Base-by-base conservation (phyloP, 1,140 invertebrate species). In the Grapholita molesta region DNA sequence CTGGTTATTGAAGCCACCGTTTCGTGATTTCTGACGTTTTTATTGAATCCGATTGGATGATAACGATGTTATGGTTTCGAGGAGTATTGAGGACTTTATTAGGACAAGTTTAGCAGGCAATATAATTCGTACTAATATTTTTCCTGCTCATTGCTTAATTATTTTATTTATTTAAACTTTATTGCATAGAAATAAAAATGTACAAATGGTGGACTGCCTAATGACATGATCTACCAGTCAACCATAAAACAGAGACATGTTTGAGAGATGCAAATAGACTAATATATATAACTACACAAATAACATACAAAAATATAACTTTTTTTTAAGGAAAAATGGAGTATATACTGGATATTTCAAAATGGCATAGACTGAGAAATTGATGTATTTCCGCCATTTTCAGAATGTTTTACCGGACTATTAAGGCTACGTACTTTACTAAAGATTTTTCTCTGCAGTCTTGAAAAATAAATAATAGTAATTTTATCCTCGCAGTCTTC, bases 1-100 rank as follows among this genome's bases (percentile, higher is more conserved):
- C 70, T 78, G 80, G 84, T 89, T 87, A 89, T 90, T 86, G 82
- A 78, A 78, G 71, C 78, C 84, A 85, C 88, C 86, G 82, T 85
- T 83, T 77, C 70, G 68, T 75, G 80, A 85, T 82, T 82, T 80
- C 76, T 75, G 78, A 83, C 82, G 75, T 75, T 83, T 86, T 87
- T 89, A 88, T 86, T 88, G 83, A 89, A 88, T 82, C 77, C 76
- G 80, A 83, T 85, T 79, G 69, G 70, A 76, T 72, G 64, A 69
- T 64, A 68, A 78, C 73, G 79, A 76, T 78, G 82, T 85, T 80
- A 78, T 71, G 66, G 72, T 79, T 82, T 78, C 74, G 75, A 48
- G 15, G 5, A 21, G 1, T 48, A 48, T 48, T 48, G 42, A 21
- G 18, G 42, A 48, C 42, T 48, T 7, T 48, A 48, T 48, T 48